Conservation (phyloP, 2,888 invertebrate genomes). For the Cremastinae sp. region DNA sequence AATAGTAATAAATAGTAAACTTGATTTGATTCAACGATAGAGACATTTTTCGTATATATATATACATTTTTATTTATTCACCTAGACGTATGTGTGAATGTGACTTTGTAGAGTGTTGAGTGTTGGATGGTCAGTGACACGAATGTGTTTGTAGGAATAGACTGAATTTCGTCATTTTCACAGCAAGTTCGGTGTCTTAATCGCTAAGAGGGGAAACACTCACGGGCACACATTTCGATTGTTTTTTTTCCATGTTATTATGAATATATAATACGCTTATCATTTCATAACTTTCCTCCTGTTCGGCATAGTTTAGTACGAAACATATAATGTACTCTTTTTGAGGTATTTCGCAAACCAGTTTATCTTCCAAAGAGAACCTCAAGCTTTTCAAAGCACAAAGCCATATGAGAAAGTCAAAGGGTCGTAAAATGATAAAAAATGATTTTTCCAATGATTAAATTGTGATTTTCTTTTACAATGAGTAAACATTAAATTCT, state of each 20-base stretch:
- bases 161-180: conserved; percentile 54
- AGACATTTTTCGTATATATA: conserved; percentile 33
- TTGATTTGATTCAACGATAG: conserved; percentile 44
- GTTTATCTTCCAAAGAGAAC: no score
- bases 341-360: no score
- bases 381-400: conserved; percentile 5
- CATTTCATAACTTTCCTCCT: conserved; percentile 31
- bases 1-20: conserved; percentile 43
- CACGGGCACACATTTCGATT: conserved; percentile 65
- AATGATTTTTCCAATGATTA: not conserved
- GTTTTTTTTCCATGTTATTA: conserved; percentile 63
- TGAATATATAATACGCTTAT: conserved; percentile 72
- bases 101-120: conserved; percentile 4
- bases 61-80: conserved; percentile 22
- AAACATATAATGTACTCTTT: conserved; percentile 68
- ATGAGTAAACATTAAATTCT: not conserved
- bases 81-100: conserved; percentile 21
- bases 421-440: not conserved
- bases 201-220: conserved; percentile 54
- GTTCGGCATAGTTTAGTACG: conserved; percentile 68
- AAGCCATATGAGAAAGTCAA: conserved; percentile 2
- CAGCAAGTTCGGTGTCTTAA: conserved; percentile 68
- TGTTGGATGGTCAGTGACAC: conserved; percentile 10
- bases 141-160: conserved; percentile 43
- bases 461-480: not conserved